Conservation (phyloP, 2,888 invertebrate genomes). For the Aethes cnicana region DNA sequence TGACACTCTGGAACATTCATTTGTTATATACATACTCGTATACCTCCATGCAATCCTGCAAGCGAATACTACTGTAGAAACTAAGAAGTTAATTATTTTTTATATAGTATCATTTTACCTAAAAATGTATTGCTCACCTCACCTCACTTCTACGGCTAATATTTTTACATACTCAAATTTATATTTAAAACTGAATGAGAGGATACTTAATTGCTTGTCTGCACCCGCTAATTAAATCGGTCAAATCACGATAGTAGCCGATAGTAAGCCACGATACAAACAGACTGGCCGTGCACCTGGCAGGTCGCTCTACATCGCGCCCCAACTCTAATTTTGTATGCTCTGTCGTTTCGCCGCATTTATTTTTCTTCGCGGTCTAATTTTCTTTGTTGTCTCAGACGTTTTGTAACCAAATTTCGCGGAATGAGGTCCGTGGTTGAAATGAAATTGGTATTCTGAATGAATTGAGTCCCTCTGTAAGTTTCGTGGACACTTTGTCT, state of each 20-base stretch:
- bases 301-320: slow-evolving; percentile 40
- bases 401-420: slow-evolving; percentile 78
- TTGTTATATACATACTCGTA: too few species aligned
- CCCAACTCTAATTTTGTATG: slow-evolving; percentile 73
- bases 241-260: too few species aligned
- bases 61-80: background rate
- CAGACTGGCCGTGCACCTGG: background rate
- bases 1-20: slow-evolving; percentile 9
- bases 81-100: background rate
- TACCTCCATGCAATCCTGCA: background rate
- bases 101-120: too few species aligned
- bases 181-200: too few species aligned
- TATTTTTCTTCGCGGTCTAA: slow-evolving; percentile 80
- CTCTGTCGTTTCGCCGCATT: slow-evolving; percentile 74
- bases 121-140: too few species aligned
- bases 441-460: slow-evolving; percentile 78
- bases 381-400: slow-evolving; percentile 78
- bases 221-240: too few species aligned
- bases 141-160: too few species aligned
- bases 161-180: too few species aligned
- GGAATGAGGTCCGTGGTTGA: slow-evolving; percentile 74
- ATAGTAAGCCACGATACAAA: too few species aligned
- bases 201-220: too few species aligned
- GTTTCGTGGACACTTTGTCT: slow-evolving; percentile 55
- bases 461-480: slow-evolving; percentile 65